phyloP scores from a whole-genome alignment of 2,888 invertebrate species.

The Listrodromus nycthemerus region DNA sequence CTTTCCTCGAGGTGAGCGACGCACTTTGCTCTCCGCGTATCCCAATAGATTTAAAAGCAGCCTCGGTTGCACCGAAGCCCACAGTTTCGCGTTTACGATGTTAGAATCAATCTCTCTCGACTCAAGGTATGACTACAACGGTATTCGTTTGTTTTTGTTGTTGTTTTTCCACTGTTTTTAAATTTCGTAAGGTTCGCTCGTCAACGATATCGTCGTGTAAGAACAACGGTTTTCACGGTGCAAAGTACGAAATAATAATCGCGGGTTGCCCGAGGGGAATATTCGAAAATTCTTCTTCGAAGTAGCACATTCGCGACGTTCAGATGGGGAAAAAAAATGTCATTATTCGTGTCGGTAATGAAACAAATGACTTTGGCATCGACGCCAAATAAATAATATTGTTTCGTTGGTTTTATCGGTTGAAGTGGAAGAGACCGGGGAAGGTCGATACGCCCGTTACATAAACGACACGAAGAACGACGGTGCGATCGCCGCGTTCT shows the following conservation, averaged over 20 bases:
- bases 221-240: not conserved
- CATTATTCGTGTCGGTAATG: too few relatives aligned
- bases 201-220: not conserved
- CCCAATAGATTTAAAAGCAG: slow-evolving; percentile 75
- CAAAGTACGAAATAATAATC: slow-evolving; percentile 18
- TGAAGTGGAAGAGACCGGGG: too few relatives aligned
- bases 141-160: slow-evolving; percentile 17
- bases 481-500: slow-evolving; percentile 68
- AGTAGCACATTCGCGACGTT: not conserved
- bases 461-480: slow-evolving; percentile 73
- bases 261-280: not conserved
- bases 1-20: slow-evolving; percentile 30
- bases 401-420: too few relatives aligned
- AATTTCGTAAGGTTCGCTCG: slow-evolving; percentile 9
- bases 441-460: slow-evolving; percentile 62
- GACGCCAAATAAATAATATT: too few relatives aligned
- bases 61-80: slow-evolving; percentile 54
- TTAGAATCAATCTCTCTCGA: slow-evolving; percentile 70
- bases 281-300: slow-evolving; percentile 13
- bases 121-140: slow-evolving; percentile 71
- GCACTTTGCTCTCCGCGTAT: slow-evolving; percentile 34
- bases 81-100: slow-evolving; percentile 73
- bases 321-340: too few relatives aligned
- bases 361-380: too few relatives aligned
- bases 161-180: too few relatives aligned